phyloP scores from a whole-genome alignment of 2,888 invertebrate species.

The Agonopterix alstromeriana region DNA sequence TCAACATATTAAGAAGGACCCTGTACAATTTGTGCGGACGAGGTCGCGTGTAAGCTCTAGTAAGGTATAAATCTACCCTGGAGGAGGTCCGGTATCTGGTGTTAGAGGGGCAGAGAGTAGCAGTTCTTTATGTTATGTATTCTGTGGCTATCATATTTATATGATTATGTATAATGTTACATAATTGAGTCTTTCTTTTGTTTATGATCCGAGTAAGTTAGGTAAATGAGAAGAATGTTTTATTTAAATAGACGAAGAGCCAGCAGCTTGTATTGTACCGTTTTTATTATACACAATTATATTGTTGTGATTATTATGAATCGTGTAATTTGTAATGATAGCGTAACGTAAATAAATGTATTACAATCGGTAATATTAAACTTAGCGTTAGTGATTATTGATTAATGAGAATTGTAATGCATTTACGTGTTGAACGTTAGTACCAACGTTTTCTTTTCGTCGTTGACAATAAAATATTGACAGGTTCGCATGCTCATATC shows the following conservation, averaged over 20 bases:
- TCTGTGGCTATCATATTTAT: too few species aligned
- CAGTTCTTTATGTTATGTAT: too few species aligned
- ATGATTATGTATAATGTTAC: not conserved
- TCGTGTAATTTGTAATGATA: conserved; percentile 47
- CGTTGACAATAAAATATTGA: conserved; percentile 11
- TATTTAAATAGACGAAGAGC: conserved; percentile 15
- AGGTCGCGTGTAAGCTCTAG: too few species aligned
- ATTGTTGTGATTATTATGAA: conserved; percentile 55
- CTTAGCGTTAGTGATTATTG: conserved; percentile 41
- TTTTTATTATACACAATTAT: conserved; percentile 33
- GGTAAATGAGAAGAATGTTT: conserved; percentile 8
- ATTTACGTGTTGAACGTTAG: conserved; percentile 56
- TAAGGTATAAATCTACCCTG: too few species aligned
- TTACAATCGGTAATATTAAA: conserved; percentile 23
- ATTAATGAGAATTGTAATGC: conserved; percentile 44
- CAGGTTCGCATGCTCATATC: conserved; percentile 3
- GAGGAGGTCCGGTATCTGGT: too few species aligned
- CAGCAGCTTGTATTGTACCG: conserved; percentile 19
- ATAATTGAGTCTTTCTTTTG: not conserved
- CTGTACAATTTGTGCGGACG: too few species aligned
- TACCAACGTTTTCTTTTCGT: conserved; percentile 24
- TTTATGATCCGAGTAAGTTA: conserved; percentile 3
- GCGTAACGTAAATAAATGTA: conserved; percentile 43
- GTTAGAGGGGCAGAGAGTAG: too few species aligned
- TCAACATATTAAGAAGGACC: too few species aligned